These are phyloP conservation scores for Diplolepis rosae DNA, from an alignment of 2,888 invertebrate species.

Conservation along the genomic window DNA sequence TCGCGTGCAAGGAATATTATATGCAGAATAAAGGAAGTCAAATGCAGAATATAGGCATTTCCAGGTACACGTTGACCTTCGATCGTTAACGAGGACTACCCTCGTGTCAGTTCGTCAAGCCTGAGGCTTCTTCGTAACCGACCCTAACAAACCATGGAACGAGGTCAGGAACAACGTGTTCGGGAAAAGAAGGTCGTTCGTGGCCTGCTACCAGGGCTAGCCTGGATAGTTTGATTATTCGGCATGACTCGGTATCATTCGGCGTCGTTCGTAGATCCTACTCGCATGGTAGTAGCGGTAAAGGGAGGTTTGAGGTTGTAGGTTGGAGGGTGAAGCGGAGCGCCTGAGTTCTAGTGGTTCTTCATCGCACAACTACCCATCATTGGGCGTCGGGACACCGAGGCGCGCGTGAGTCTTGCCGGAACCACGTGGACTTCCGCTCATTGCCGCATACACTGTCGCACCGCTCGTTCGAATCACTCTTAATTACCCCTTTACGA, in stretches of 20 bases:
- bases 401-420: constrained; percentile 55
- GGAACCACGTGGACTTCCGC: constrained; percentile 40
- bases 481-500: background rate
- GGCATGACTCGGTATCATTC: constrained; percentile 55
- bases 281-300: constrained; percentile 35
- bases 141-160: constrained; percentile 66
- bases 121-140: constrained; percentile 63
- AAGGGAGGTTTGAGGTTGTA: constrained; percentile 30
- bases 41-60: too few relatives aligned
- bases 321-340: constrained; percentile 37
- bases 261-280: constrained; percentile 38
- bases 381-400: constrained; percentile 70
- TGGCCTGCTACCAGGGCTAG: constrained; percentile 46
- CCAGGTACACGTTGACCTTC: constrained; percentile 18
- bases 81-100: constrained; percentile 21
- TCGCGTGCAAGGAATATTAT: too few relatives aligned
- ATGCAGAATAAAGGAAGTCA: too few relatives aligned
- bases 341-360: constrained; percentile 47
- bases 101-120: constrained; percentile 43
- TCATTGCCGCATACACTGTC: constrained; percentile 44
- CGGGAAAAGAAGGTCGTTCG: constrained; percentile 50
- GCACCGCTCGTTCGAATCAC: constrained; percentile 24
- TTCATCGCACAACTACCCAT: constrained; percentile 56
- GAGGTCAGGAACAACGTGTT: constrained; percentile 66
- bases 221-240: constrained; percentile 53